Evolutionary conservation across 1,140 invertebrate genomes (phyloP).

Genomic region (Varroa destructor): DNA sequence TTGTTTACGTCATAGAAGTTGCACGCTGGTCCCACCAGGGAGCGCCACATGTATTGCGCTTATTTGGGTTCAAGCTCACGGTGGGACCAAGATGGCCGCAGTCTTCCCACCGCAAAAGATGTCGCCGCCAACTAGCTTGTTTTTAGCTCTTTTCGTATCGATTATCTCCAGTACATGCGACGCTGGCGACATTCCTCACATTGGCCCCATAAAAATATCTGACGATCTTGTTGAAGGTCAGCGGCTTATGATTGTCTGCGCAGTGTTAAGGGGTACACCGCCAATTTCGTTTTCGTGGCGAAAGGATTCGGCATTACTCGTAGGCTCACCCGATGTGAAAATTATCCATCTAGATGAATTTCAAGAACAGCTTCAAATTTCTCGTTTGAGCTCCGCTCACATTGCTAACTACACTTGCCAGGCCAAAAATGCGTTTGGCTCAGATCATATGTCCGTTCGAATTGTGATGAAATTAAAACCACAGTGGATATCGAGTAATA

Average conservation of each 20-base stretch:
- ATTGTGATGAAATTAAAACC: conserved; percentile 12
- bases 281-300: conserved; percentile 15
- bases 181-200: neutral
- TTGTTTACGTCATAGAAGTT: neutral
- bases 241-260: neutral
- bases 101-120: neutral
- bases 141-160: neutral
- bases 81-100: conserved; percentile 9
- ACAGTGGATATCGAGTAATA: neutral
- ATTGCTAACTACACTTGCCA: conserved; percentile 59
- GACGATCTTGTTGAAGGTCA: conserved; percentile 13
- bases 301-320: neutral
- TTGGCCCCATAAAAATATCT: conserved; percentile 9
- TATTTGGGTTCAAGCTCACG: conserved; percentile 4
- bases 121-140: neutral
- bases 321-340: neutral
- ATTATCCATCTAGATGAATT: conserved; percentile 12
- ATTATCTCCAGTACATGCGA: neutral
- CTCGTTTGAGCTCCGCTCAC: conserved; percentile 39
- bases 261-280: conserved; percentile 5
- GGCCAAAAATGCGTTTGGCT: conserved; percentile 54
- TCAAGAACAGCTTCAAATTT: conserved; percentile 27
- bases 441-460: conserved; percentile 39
- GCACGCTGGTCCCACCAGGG: conserved; percentile 13
- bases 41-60: neutral